Percentiles rank a stretch among this genome's conserved stretches.
phyloP scores from a whole-genome alignment of 2,797 vertebrate species.

The Champsocephalus gunnari region DNA sequence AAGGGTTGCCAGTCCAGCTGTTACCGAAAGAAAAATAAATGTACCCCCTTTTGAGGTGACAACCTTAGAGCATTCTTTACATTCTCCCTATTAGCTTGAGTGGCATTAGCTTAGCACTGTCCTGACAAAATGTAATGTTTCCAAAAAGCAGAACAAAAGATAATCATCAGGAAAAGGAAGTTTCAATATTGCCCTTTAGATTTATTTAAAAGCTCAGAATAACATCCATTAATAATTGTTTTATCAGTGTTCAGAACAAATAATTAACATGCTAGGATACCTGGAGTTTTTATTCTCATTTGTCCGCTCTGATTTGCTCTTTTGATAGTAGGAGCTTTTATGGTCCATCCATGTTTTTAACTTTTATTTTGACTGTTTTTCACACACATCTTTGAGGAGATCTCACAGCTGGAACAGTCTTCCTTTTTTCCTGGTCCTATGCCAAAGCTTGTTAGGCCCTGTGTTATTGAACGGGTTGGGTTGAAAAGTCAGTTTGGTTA shows the following conservation, averaged over 20 bases:
- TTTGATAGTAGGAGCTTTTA: conserved; percentile 37
- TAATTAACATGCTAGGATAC: conserved; percentile 1
- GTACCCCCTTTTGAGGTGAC: conserved; percentile 56
- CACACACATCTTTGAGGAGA: conserved; percentile 32
- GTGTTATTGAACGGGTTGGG: conserved; percentile 52
- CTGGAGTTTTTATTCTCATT: conserved; percentile 20
- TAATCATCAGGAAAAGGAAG: conserved; percentile 19
- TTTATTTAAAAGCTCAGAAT: background rate
- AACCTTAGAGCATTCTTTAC: conserved; percentile 39
- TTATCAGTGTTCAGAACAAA: conserved; percentile 14
- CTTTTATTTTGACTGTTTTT: conserved; percentile 34
- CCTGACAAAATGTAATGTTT: conserved; percentile 8
- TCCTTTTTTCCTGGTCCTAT: conserved; percentile 23
- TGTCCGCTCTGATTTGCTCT: conserved; percentile 31
- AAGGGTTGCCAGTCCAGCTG: conserved; percentile 76
- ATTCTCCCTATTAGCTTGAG: conserved; percentile 45
- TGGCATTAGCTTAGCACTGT: conserved; percentile 27
- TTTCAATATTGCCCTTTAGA: background rate
- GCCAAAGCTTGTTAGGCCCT: conserved; percentile 48
- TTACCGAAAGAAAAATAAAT: conserved; percentile 57
- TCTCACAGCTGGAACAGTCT: conserved; percentile 30
- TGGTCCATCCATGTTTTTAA: conserved; percentile 21
- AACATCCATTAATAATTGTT: conserved; percentile 39
- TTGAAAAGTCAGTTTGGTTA: conserved; percentile 62
- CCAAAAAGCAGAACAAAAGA: conserved; percentile 1